Conservation (phyloP, 2,888 invertebrate genomes). For the Nudaria mundana region DNA sequence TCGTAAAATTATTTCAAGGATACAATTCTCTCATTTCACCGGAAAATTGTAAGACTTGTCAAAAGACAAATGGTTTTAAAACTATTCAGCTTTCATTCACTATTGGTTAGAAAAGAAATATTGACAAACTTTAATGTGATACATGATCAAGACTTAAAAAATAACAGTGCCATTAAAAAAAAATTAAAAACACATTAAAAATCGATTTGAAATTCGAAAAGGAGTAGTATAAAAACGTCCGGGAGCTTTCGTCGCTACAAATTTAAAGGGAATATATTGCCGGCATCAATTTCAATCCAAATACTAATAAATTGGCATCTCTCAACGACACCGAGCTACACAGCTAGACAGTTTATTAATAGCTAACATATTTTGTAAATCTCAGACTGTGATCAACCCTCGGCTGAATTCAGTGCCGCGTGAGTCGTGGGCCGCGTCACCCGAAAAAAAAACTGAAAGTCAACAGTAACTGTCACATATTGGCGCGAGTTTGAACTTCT, state of each 20-base stretch:
- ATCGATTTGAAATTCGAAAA: constrained; percentile 62
- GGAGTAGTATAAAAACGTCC: constrained; percentile 66
- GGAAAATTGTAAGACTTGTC: constrained; percentile 14
- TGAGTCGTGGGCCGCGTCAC: constrained; percentile 61
- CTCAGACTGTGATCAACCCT: constrained; percentile 63
- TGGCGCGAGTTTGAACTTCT: constrained; percentile 31
- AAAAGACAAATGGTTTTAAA: constrained; percentile 16
- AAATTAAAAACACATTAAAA: constrained; percentile 58
- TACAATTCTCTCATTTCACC: constrained; percentile 14
- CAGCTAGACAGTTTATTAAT: constrained; percentile 75
- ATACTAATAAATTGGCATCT: constrained; percentile 80
- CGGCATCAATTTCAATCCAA: constrained; percentile 79
- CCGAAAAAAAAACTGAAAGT: constrained; percentile 52
- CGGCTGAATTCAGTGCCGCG: constrained; percentile 66
- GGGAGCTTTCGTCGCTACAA: constrained; percentile 70
- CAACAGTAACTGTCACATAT: constrained; percentile 37
- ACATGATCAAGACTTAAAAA: constrained; percentile 18
- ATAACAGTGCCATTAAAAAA: constrained; percentile 21
- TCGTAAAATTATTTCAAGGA: constrained; percentile 19
- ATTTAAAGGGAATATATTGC: constrained; percentile 74
- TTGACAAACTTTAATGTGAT: constrained; percentile 11
- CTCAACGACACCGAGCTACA: constrained; percentile 57
- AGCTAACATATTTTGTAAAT: constrained; percentile 74
- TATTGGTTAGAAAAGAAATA: constrained; percentile 23
- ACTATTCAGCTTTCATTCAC: constrained; percentile 23